Evolutionary conservation across 2,888 invertebrate genomes (phyloP).

Genomic region (Steromphala cineraria): DNA sequence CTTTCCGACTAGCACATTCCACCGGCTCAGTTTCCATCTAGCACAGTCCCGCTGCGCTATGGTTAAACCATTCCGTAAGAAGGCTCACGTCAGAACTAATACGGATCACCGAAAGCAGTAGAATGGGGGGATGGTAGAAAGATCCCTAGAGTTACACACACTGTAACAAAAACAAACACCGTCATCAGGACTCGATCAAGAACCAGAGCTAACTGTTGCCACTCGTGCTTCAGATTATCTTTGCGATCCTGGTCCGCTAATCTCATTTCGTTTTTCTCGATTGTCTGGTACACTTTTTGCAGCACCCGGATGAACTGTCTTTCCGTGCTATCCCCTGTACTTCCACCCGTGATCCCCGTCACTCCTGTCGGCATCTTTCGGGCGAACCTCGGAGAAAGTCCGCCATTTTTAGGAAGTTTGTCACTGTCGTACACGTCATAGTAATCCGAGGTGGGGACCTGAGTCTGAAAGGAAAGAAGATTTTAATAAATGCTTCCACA

Average conservation of each 20-base stretch:
- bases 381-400: slow-evolving; percentile 57
- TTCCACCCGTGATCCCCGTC: slow-evolving; percentile 35
- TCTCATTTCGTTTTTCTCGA: slow-evolving; percentile 85
- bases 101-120: slow-evolving; percentile 6
- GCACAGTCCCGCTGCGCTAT: too few species aligned
- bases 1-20: too few species aligned
- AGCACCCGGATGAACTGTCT: slow-evolving; percentile 82
- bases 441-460: slow-evolving; percentile 48
- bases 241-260: slow-evolving; percentile 85
- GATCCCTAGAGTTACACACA: slow-evolving; percentile 74
- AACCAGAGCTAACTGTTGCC: slow-evolving; percentile 83
- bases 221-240: slow-evolving; percentile 87
- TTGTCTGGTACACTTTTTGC: slow-evolving; percentile 83
- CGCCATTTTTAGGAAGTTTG: slow-evolving; percentile 60
- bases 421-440: slow-evolving; percentile 48
- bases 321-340: slow-evolving; percentile 77
- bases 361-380: slow-evolving; percentile 40
- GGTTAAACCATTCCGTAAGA: too few species aligned
- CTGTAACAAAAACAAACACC: slow-evolving; percentile 73
- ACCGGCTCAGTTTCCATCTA: too few species aligned
- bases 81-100: too few species aligned
- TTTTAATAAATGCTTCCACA: too few species aligned
- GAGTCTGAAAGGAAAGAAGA: slow-evolving; percentile 37
- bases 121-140: slow-evolving; percentile 73
- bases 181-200: slow-evolving; percentile 80